Evolutionary conservation across 2,888 invertebrate species (phyloP), one percentile per base, ranked within the genome.

Genomic region (Melanotus villosus): DNA sequence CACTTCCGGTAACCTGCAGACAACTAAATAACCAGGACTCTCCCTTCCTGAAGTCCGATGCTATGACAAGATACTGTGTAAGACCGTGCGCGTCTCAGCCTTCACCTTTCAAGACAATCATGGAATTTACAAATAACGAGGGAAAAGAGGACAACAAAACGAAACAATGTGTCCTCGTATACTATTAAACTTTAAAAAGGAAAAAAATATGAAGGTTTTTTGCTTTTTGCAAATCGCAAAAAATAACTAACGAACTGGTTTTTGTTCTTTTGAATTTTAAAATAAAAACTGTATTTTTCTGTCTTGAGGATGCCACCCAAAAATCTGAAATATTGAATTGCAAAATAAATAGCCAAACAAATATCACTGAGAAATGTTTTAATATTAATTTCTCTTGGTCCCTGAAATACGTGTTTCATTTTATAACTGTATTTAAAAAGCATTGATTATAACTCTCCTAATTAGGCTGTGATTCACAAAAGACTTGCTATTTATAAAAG

Each of bases 1-100:
- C 75, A 77, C 78, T 78, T 79, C 79, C 79, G 77, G 73, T 74
- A 74, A 76, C 76, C 72, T 72, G 73, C 65, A 70, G 75, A 76
- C 75, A 75, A 73, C 68, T 71, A 75, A 76, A 75, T 73, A 74
- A 68, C 66, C 67, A 69, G 69, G 77, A 67, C 76, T 74, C 77
- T 73, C 77, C 79, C 76, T 79, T 77, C 75, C 76, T 74, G 77
- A 65, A 45, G 23, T 36, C 52, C 23, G 65, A 78, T 78, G 70
- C 63, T 71, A 71, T 73, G 77, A 78, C 77, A 76, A 76, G 77
- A 77, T 76, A 76, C 47, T 26, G 7, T n/a, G n/a, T 45, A 60
- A 50, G 56, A 16, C 52, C 32, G 52, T 23, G 56, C 38, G 12
- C 56, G 21, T 23, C 36, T 56, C 56, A 56, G 56, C 56, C 56